Evolutionary conservation across 2,797 vertebrate species (phyloP), one percentile per base, ranked within the genome.

Genomic region (Danio kyathit): DNA sequence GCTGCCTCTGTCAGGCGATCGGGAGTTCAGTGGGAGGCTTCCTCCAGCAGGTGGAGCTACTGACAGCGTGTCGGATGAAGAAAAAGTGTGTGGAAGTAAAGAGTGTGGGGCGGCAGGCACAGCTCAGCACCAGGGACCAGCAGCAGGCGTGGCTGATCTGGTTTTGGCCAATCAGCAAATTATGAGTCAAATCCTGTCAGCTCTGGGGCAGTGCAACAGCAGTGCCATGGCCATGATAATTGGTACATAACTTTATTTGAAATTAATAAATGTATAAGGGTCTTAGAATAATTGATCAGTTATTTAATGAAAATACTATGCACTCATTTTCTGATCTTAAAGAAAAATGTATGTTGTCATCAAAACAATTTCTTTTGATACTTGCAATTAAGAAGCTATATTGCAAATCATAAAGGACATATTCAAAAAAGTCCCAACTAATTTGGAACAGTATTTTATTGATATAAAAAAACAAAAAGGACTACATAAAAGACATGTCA

Each of bases 191-290:
- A 99, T 99, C 91, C 89, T 99, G 85, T 99, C 98, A 0, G 98
- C 98, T 0, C 90, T 99, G 82, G 98, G 98, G 57, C 97, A 99
- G 85, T 99, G 98, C 92, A 99, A 99, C 92, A 99, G 98, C 94
- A 99, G 97, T 13, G 97, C 98, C 87, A 99, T 99, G 98, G 98
- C 98, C 61, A 99, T 99, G 98, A 99, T 99, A 83, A 99, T 99
- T 80, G 98, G 98, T 99, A 94, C 57, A 96, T 91, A 63, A 44
- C 40, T n/a, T 5, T 17, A 46, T 43, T 69, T 46, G n/a, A 5
- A 48, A 56, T 17, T n/a, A n/a, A n/a, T n/a, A n/a, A n/a, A n/a
- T n/a, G n/a, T n/a, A n/a, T n/a, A n/a, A n/a, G n/a, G n/a, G n/a
- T n/a, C n/a, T n/a, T n/a, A n/a, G n/a, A n/a, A n/a, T n/a, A n/a